Evolutionary conservation across 2,888 invertebrate genomes (phyloP), one percentile per base, ranked within the genome.

Genomic region (Drosophila acutilabella): DNA sequence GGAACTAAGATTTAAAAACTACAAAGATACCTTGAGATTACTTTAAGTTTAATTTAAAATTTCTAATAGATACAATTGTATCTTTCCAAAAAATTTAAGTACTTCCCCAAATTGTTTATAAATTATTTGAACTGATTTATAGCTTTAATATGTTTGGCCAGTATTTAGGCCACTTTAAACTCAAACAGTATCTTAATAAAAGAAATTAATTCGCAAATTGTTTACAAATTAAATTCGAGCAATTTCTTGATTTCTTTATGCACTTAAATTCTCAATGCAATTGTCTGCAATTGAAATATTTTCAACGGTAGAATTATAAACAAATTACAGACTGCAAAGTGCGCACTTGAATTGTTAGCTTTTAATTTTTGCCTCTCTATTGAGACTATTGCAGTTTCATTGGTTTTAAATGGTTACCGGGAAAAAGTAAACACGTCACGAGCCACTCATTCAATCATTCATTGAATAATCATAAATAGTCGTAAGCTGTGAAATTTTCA

Each of bases 381-480:
- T 36, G n/a, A 20, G 26, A 54, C 54, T 14, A 54, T 45, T 81
- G 82, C 87, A 53, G 45, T 67, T 81, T 83, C 87, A 83, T 87
- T 76, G 70, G 48, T 18, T 79, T 83, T 87, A 84, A 83, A 81
- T 69, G 71, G 20, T 68, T 70, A 61, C 48, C 61, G 33, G 13
- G 48, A 71, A 84, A 61, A 61, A 38, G 41, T 52, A 48, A 67
- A 51, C 57, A 57, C 69, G 47, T 64, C 64, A 64, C 56, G 50
- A 40, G 56, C 38, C 60, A 44, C 33, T 30, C 41, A 42, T 36
- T 36, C 47, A 23, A 71, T 60, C 26, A 44, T 53, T 48, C 67
- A 80, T 70, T 78, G 71, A 68, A 69, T 67, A 67, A 62, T 58
- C 42, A 64, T 64, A 40, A 56, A 67, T 64, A 44, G 41, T 54